phyloP scores from a whole-genome alignment of 1,140 invertebrate species.

The Drosophila yakuba region DNA sequence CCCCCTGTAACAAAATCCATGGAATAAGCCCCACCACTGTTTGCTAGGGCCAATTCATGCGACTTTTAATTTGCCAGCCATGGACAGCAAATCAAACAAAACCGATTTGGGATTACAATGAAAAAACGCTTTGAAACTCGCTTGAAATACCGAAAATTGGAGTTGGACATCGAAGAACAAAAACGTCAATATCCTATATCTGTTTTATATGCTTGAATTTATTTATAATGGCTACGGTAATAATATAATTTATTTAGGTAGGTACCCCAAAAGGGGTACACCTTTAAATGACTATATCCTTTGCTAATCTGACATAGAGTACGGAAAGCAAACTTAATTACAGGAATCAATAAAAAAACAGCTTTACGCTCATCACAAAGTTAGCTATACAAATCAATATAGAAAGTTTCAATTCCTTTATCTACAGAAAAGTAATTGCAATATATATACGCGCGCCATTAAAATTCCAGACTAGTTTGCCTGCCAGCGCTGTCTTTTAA shows the following conservation, averaged over 20 bases:
- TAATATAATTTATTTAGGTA: background rate
- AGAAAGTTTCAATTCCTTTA: background rate
- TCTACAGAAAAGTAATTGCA: background rate
- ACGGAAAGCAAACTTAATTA: background rate
- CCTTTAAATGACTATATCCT: too few species aligned
- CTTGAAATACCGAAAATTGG: constrained; percentile 3
- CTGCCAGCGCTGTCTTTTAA: background rate
- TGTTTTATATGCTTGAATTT: background rate
- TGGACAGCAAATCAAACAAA: constrained; percentile 40
- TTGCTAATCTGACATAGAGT: too few species aligned
- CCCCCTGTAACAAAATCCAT: background rate
- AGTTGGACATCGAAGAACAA: background rate
- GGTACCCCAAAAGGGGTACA: too few species aligned
- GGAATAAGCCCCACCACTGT: constrained; percentile 11
- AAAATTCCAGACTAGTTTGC: background rate
- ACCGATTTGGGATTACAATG: constrained; percentile 15
- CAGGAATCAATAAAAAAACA: background rate
- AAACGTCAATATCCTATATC: constrained; percentile 27
- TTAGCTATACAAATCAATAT: background rate
- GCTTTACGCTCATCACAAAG: too few species aligned
- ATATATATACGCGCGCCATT: background rate
- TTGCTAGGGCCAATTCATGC: constrained; percentile 47
- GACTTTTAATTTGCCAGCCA: constrained; percentile 51
- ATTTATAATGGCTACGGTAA: background rate
- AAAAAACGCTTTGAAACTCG: constrained; percentile 10